Percentiles rank a stretch among this genome's conserved stretches.
phyloP scores from a whole-genome alignment of 2,888 invertebrate genomes.

The Rhogogaster chlorosoma region DNA sequence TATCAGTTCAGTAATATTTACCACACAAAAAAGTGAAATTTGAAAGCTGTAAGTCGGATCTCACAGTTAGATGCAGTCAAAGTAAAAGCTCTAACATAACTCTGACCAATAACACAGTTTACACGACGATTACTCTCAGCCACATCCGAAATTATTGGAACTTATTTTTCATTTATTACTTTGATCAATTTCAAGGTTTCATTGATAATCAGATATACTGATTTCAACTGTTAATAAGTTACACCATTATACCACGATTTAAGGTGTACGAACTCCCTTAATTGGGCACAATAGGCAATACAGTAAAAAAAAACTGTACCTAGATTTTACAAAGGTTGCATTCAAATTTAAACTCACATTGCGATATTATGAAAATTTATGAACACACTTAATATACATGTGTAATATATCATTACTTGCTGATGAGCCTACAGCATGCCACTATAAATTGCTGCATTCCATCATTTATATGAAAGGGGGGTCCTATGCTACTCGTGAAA shows the following conservation, averaged over 20 bases:
- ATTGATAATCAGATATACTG: too few species aligned
- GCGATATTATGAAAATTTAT: not conserved
- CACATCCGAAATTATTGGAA: too few species aligned
- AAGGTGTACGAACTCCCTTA: not conserved
- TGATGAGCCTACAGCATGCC: constrained; percentile 18
- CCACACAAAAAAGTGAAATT: too few species aligned
- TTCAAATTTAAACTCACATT: constrained; percentile 12
- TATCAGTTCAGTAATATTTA: too few species aligned
- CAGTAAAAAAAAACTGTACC: not conserved
- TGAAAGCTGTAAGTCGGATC: too few species aligned
- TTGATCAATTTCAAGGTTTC: too few species aligned
- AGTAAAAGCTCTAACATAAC: too few species aligned
- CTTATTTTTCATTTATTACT: too few species aligned
- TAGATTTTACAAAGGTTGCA: not conserved
- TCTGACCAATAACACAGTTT: too few species aligned
- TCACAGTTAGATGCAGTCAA: too few species aligned
- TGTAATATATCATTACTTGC: constrained; percentile 6
- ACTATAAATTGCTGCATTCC: constrained; percentile 41
- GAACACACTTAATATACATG: not conserved
- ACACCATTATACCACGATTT: not conserved
- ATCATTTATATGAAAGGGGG: not conserved
- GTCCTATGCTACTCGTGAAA: constrained; percentile 28
- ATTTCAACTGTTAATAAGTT: too few species aligned
- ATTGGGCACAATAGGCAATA: not conserved
- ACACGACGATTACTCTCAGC: too few species aligned